Evolutionary conservation across 2,888 invertebrate species (phyloP).

Genomic region (Rhingia campestris): DNA sequence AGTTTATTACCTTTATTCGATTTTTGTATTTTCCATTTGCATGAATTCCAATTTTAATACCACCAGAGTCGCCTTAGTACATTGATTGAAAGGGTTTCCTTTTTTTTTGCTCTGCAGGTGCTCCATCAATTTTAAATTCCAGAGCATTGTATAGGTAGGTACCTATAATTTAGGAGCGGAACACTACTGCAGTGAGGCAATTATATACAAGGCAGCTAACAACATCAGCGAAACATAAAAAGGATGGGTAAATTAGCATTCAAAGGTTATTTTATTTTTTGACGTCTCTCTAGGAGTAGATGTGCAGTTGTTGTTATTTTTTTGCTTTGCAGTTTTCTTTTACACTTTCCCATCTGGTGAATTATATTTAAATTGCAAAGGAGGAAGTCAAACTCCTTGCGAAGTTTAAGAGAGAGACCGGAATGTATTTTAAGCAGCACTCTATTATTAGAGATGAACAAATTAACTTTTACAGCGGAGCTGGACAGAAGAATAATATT

Average conservation of each 20-base stretch:
- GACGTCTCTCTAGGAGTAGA: background rate
- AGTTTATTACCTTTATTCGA: background rate
- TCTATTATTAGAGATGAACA: conserved; percentile 39
- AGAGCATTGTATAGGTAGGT: background rate
- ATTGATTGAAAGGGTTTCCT: background rate
- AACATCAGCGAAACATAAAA: conserved; percentile 5
- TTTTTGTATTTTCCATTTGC: background rate
- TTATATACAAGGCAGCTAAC: background rate
- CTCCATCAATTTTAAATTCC: background rate
- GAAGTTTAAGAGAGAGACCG: conserved; percentile 14
- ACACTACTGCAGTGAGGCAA: conserved; percentile 6
- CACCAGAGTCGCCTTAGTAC: background rate
- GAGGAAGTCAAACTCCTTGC: conserved; percentile 12
- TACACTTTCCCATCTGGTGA: conserved; percentile 12
- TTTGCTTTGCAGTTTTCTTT: conserved; percentile 8
- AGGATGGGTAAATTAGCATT: conserved; percentile 47
- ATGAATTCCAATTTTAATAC: background rate
- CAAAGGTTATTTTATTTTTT: conserved; percentile 15
- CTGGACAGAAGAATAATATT: conserved; percentile 38
- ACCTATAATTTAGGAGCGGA: background rate
- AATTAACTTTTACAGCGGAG: conserved; percentile 30
- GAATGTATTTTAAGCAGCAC: conserved; percentile 34
- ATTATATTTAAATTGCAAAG: conserved; percentile 52
- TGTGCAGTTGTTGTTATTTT: background rate
- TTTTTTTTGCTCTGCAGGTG: background rate